Conservation (phyloP, 2,888 invertebrate species). For the Allacma fusca region DNA sequence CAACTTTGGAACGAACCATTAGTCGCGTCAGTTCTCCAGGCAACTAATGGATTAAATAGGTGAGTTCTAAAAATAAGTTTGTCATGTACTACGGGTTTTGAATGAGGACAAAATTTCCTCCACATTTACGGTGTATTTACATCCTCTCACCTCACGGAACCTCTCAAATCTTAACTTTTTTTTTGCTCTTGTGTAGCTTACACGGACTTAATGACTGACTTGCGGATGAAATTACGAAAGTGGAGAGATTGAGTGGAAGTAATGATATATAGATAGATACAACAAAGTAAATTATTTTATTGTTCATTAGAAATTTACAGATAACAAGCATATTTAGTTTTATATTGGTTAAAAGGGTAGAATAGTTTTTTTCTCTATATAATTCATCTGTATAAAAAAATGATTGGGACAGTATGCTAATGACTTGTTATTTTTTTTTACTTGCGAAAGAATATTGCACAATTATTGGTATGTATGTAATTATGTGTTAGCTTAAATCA, state of each 20-base stretch:
- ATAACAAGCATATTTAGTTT: no score
- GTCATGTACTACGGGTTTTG: background rate
- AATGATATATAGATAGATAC: no score
- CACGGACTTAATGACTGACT: no score
- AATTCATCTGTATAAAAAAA: background rate
- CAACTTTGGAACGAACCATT: slow-evolving; percentile 6
- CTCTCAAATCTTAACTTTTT: background rate
- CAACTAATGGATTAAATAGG: slow-evolving; percentile 24
- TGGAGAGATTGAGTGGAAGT: no score
- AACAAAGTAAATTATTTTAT: no score
- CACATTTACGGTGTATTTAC: no score
- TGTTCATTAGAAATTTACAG: no score
- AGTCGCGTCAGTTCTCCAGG: slow-evolving; percentile 12
- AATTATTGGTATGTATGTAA: background rate
- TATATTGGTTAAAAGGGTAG: background rate
- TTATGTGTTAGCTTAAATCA: background rate
- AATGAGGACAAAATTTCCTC: background rate
- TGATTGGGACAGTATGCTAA: background rate
- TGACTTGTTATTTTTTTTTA: background rate
- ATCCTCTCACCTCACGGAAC: background rate
- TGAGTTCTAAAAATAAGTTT: background rate
- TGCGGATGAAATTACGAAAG: no score
- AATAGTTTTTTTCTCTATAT: background rate
- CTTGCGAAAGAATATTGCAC: background rate
- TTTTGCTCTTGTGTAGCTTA: no score